Evolutionary conservation across 2,797 vertebrate genomes (phyloP).

Genomic region (Chaenodraco wilsoni): DNA sequence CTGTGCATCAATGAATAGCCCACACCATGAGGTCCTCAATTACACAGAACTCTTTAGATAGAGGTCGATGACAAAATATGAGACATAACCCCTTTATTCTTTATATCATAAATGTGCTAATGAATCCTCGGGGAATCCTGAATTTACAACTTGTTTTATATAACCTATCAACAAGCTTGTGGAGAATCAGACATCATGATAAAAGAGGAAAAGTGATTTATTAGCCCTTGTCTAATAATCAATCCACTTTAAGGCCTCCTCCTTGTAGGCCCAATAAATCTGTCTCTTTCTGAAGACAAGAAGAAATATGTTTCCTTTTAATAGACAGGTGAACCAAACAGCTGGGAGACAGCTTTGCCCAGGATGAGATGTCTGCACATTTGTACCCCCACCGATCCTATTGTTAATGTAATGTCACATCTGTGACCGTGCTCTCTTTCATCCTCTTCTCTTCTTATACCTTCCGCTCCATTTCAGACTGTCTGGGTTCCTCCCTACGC

Average conservation of each 20-base stretch:
- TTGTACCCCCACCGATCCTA: constrained; percentile 67
- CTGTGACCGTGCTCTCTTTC: constrained; percentile 76
- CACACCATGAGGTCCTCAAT: constrained; percentile 41
- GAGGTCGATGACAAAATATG: constrained; percentile 7
- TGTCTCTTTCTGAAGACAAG: constrained; percentile 70
- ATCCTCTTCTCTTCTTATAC: constrained; percentile 74
- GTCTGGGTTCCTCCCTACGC: constrained; percentile 73
- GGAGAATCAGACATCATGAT: constrained; percentile 27
- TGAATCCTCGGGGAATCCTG: neutral
- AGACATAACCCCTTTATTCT: constrained; percentile 6
- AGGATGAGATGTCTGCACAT: constrained; percentile 78
- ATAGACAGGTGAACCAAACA: constrained; percentile 86
- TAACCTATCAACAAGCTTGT: neutral
- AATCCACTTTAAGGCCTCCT: constrained; percentile 58
- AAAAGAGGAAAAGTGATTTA: constrained; percentile 70
- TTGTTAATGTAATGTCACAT: constrained; percentile 82
- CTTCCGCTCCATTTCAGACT: constrained; percentile 85
- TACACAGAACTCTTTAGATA: constrained; percentile 20
- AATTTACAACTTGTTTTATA: neutral
- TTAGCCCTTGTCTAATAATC: constrained; percentile 64
- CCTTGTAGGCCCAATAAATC: constrained; percentile 78
- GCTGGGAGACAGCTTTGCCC: constrained; percentile 83
- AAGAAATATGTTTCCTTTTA: constrained; percentile 80
- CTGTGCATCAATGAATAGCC: constrained; percentile 58
- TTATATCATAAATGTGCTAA: neutral